phyloP scores from a whole-genome alignment of 2,888 invertebrate species.

The Galerucella nymphaeae region DNA sequence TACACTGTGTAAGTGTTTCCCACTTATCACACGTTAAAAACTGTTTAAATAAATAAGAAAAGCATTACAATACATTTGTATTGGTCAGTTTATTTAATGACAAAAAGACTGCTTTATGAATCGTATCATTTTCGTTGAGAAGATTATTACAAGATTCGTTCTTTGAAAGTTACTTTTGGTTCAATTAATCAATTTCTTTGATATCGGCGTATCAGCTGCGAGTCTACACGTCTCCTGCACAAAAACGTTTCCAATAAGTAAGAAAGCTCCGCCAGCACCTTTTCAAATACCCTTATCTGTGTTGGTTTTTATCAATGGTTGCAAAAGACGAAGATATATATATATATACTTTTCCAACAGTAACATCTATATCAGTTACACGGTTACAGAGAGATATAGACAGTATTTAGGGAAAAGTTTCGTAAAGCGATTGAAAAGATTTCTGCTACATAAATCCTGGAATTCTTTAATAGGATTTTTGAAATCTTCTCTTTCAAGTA shows the following conservation, averaged over 20 bases:
- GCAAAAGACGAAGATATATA: constrained; percentile 55
- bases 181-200: constrained; percentile 17
- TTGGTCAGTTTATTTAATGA: neutral
- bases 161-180: constrained; percentile 6
- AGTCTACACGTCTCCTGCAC: constrained; percentile 43
- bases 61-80: no score
- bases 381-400: constrained; percentile 10
- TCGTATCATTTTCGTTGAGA: neutral
- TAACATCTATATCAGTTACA: constrained; percentile 11
- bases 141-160: neutral
- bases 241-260: constrained; percentile 58
- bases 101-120: neutral
- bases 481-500: constrained; percentile 44
- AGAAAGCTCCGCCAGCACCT: constrained; percentile 58
- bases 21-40: no score
- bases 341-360: constrained; percentile 50
- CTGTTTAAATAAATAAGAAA: no score
- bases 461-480: constrained; percentile 52
- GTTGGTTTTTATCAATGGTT: constrained; percentile 55
- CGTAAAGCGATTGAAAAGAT: constrained; percentile 52
- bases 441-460: constrained; percentile 47
- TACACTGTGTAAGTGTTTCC: no score
- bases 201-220: constrained; percentile 52
- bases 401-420: constrained; percentile 47
- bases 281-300: constrained; percentile 45